phyloP scores from a whole-genome alignment of 2,888 invertebrate genomes.

The Drosophila pegasa region DNA sequence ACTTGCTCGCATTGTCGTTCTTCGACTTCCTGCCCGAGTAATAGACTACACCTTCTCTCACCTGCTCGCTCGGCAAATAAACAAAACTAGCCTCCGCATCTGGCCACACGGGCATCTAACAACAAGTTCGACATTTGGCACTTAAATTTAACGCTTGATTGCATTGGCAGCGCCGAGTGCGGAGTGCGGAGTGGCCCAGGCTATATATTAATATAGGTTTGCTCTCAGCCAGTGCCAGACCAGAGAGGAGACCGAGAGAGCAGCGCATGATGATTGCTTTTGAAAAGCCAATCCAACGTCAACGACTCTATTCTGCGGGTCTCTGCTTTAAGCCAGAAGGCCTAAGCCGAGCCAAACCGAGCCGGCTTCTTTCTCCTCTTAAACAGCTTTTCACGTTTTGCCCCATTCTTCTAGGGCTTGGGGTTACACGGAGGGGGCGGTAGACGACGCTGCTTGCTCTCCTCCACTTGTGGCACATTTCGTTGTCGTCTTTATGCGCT shows the following conservation, averaged over 20 bases:
- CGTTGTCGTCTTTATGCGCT: slow-evolving; percentile 54
- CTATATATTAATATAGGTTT: slow-evolving; percentile 44
- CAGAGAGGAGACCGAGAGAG: slow-evolving; percentile 23
- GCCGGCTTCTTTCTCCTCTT: slow-evolving; percentile 33
- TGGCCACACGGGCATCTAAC: slow-evolving; percentile 66
- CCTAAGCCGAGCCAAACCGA: slow-evolving; percentile 25
- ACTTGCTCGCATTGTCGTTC: slow-evolving; percentile 44
- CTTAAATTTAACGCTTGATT: slow-evolving; percentile 81
- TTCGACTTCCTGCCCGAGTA: slow-evolving; percentile 44
- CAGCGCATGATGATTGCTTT: slow-evolving; percentile 60
- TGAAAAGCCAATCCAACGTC: slow-evolving; percentile 74
- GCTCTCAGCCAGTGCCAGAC: slow-evolving; percentile 7
- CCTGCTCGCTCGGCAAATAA: slow-evolving; percentile 44
- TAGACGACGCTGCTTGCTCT: neutral
- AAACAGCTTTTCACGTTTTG: slow-evolving; percentile 38
- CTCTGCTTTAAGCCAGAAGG: slow-evolving; percentile 38
- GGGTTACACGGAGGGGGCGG: neutral
- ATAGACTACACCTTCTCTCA: slow-evolving; percentile 28
- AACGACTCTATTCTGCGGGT: slow-evolving; percentile 77
- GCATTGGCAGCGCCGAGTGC: slow-evolving; percentile 59
- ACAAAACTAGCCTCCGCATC: slow-evolving; percentile 57
- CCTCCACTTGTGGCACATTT: slow-evolving; percentile 67
- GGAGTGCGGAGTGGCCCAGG: slow-evolving; percentile 9
- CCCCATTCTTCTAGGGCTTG: slow-evolving; percentile 48
- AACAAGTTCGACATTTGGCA: slow-evolving; percentile 79